Conservation (phyloP, 2,888 invertebrate species). For the Hydroisotoma schaefferi region DNA sequence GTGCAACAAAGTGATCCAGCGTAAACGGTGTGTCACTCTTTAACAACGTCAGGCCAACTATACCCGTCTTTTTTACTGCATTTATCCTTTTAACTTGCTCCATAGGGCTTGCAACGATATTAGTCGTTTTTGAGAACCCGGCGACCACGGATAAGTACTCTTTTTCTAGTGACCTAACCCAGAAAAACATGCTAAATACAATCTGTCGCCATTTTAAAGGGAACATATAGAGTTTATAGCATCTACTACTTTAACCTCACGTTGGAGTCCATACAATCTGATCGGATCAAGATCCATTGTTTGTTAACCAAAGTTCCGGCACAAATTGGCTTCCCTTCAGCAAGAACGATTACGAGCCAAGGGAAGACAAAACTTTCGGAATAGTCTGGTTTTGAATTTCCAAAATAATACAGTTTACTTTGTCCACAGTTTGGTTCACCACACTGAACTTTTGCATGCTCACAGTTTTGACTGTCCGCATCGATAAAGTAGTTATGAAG, state of each 20-base stretch:
- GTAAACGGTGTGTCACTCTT: conserved; percentile 19
- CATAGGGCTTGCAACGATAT: conserved; percentile 12
- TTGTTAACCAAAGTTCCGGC: conserved; percentile 17
- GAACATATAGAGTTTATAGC: neutral
- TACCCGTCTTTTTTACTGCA: conserved; percentile 4
- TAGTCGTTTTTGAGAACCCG: conserved; percentile 15
- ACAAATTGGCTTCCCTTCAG: conserved; percentile 20
- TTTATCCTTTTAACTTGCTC: conserved; percentile 32
- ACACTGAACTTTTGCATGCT: conserved; percentile 1
- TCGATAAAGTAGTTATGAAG: neutral
- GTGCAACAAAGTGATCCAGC: conserved; percentile 23
- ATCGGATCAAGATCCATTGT: conserved; percentile 16
- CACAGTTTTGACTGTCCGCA: neutral
- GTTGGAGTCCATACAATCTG: conserved; percentile 11
- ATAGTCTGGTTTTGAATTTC: neutral
- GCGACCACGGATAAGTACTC: conserved; percentile 20
- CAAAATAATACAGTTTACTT: neutral
- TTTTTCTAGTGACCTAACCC: neutral
- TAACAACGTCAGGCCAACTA: conserved; percentile 12
- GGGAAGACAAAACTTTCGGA: conserved; percentile 16
- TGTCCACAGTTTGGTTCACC: neutral
- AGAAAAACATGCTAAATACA: no score
- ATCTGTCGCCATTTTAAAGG: neutral
- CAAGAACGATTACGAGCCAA: conserved; percentile 19
- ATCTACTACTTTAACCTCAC: conserved; percentile 3